Conservation (phyloP, 1,140 invertebrate species). For the Macrocentrus cingulum region DNA sequence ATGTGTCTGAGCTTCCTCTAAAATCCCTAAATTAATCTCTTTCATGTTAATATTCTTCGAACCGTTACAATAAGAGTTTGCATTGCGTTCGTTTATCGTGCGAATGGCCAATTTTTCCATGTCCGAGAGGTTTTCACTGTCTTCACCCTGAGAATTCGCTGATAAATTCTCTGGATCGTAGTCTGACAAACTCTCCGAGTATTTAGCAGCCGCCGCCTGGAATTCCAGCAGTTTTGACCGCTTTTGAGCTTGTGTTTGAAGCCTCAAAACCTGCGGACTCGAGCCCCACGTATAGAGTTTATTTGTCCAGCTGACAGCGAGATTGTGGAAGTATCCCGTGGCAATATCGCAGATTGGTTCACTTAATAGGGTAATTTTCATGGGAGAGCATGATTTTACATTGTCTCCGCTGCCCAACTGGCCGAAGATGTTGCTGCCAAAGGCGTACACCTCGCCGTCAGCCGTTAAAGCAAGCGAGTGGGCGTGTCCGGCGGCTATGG, state of each 20-base stretch:
- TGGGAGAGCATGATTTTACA: slow-evolving; percentile 66
- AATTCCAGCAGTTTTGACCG: slow-evolving; percentile 61
- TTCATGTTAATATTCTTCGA: slow-evolving; percentile 32
- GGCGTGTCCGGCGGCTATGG: slow-evolving; percentile 73
- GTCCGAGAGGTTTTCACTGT: neutral
- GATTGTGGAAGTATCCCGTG: slow-evolving; percentile 79
- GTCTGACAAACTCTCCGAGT: slow-evolving; percentile 37
- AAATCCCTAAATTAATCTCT: slow-evolving; percentile 40
- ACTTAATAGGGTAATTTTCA: slow-evolving; percentile 62
- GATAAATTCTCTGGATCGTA: slow-evolving; percentile 26
- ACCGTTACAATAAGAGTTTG: slow-evolving; percentile 29
- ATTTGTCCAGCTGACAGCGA: slow-evolving; percentile 70
- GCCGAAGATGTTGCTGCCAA: slow-evolving; percentile 79
- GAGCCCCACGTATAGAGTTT: slow-evolving; percentile 77
- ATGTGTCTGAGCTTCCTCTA: slow-evolving; percentile 55
- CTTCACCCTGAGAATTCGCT: slow-evolving; percentile 6
- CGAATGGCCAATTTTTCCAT: slow-evolving; percentile 17
- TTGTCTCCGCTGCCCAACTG: slow-evolving; percentile 70
- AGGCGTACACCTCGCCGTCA: slow-evolving; percentile 71
- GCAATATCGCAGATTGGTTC: slow-evolving; percentile 67
- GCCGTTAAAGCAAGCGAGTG: slow-evolving; percentile 70
- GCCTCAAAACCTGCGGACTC: slow-evolving; percentile 73
- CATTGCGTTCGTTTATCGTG: slow-evolving; percentile 27
- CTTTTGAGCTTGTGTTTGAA: slow-evolving; percentile 69
- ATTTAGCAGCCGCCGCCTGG: slow-evolving; percentile 40